Evolutionary conservation across 1,140 invertebrate genomes (phyloP).

Genomic region (Hycleus cichorii): DNA sequence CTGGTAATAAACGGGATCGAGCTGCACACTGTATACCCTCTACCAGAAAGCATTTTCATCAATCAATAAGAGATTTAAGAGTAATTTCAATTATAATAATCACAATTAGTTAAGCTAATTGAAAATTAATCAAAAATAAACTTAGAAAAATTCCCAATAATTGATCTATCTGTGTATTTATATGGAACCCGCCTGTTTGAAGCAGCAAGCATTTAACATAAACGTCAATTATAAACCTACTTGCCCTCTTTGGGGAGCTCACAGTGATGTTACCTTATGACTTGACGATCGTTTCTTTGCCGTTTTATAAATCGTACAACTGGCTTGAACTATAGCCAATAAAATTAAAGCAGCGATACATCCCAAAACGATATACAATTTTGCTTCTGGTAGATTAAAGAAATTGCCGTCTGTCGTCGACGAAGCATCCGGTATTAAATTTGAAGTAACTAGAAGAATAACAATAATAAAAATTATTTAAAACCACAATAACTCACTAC

Average conservation of each 20-base stretch:
- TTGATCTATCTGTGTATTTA: background rate
- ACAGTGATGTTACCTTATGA: conserved; percentile 48
- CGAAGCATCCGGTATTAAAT: conserved; percentile 33
- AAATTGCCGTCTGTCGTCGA: conserved; percentile 35
- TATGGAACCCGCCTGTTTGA: background rate
- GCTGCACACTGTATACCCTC: conserved; percentile 38
- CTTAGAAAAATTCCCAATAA: too few species aligned
- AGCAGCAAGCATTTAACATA: conserved; percentile 8
- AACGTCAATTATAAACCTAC: conserved; percentile 24
- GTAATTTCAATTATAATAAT: too few species aligned
- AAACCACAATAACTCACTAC: conserved; percentile 44
- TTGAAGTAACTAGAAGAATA: conserved; percentile 38
- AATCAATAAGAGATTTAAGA: background rate
- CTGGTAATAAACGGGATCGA: conserved; percentile 33
- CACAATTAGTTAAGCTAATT: background rate
- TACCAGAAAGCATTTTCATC: conserved; percentile 17
- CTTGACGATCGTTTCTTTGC: conserved; percentile 54
- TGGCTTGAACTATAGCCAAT: conserved; percentile 74
- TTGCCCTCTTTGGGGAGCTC: conserved; percentile 25
- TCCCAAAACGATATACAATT: conserved; percentile 75
- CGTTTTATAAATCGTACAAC: conserved; percentile 71
- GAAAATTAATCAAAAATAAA: too few species aligned
- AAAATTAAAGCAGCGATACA: conserved; percentile 71
- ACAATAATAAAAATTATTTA: background rate
- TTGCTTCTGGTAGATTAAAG: conserved; percentile 56